A percentile compares a stretch with the other conserved stretches of the same genome.
phyloP scores from a whole-genome alignment of 2,888 invertebrate genomes.

The Eupithecia tripunctaria region DNA sequence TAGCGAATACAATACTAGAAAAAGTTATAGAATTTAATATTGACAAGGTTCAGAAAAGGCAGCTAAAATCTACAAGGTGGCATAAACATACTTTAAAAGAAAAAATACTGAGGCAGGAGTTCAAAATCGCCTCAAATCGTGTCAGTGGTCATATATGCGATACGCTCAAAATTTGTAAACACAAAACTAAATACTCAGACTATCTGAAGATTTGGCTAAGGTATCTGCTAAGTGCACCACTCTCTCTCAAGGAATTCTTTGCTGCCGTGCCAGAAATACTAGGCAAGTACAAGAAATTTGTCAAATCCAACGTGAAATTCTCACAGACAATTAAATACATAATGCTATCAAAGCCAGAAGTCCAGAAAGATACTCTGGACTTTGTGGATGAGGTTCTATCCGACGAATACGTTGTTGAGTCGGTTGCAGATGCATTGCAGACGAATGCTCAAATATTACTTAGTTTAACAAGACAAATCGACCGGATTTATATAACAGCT shows the following conservation, averaged over 20 bases:
- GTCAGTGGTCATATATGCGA: constrained; percentile 23
- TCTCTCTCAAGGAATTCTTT: constrained; percentile 20
- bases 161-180: constrained; percentile 20
- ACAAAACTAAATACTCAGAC: constrained; percentile 20
- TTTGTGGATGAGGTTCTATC: constrained; percentile 61
- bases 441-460: constrained; percentile 47
- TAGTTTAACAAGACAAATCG: constrained; percentile 52
- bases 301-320: constrained; percentile 32
- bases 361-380: constrained; percentile 59
- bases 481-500: constrained; percentile 55
- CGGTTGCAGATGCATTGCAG: constrained; percentile 48
- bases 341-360: constrained; percentile 41
- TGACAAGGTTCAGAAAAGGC: constrained; percentile 15
- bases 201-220: constrained; percentile 33
- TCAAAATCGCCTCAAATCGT: constrained; percentile 25
- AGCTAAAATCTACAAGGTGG: constrained; percentile 22
- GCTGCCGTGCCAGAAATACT: constrained; percentile 10
- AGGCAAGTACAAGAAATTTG: constrained; percentile 24
- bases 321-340: constrained; percentile 43
- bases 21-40: constrained; percentile 24
- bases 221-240: constrained; percentile 17
- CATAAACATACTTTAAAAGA: constrained; percentile 29
- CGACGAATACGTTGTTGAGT: constrained; percentile 48
- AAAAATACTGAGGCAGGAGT: constrained; percentile 35
- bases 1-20: constrained; percentile 19